phyloP scores from a whole-genome alignment of 2,797 vertebrate genomes.

The Gadopsis bispinosus region DNA sequence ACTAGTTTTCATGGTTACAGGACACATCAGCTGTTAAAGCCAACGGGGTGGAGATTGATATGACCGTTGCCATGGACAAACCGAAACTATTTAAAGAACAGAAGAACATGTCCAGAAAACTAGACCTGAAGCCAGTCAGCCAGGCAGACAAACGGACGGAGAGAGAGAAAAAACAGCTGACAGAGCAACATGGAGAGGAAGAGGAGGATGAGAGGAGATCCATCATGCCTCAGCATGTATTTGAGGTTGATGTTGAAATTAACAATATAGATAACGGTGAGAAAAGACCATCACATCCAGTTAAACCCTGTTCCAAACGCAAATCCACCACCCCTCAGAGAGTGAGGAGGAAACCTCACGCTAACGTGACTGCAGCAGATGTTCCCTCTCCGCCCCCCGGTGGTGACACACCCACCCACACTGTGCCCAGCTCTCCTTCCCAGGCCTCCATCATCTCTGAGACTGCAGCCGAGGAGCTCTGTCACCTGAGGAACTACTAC shows the following conservation, averaged over 20 bases:
- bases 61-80: constrained; percentile 19
- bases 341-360: constrained; percentile 32
- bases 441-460: constrained; percentile 81
- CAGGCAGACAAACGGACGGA: constrained; percentile 16
- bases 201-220: constrained; percentile 3
- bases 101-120: constrained; percentile 69
- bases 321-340: constrained; percentile 64
- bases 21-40: constrained; percentile 30
- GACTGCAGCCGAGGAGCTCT: constrained; percentile 79
- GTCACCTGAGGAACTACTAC: constrained; percentile 81
- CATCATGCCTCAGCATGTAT: constrained; percentile 25
- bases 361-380: background rate
- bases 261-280: constrained; percentile 41
- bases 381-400: background rate
- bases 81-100: constrained; percentile 74
- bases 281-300: constrained; percentile 13
- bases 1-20: constrained; percentile 48
- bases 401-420: background rate
- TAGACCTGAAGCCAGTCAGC: constrained; percentile 10
- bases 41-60: constrained; percentile 18
- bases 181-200: constrained; percentile 13
- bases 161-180: background rate
- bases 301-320: constrained; percentile 49
- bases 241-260: constrained; percentile 75
- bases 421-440: constrained; percentile 66